Base-by-base conservation (phyloP, 2,113 vertebrate genomes). In the Xenopus laevis region DNA sequence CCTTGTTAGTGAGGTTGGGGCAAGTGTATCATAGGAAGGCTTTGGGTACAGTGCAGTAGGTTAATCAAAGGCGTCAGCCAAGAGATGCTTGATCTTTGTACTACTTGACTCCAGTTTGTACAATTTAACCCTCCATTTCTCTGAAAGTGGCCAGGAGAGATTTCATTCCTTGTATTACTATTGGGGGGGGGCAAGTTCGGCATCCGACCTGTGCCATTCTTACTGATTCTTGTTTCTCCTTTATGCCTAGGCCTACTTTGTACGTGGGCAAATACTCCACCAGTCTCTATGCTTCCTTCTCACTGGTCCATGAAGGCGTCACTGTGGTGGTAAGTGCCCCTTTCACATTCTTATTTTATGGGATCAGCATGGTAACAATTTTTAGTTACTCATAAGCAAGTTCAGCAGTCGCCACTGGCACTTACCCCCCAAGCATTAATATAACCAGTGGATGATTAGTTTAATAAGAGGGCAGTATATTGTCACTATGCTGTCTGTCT, bases 231-330 rank as follows among this genome's bases (percentile, higher is more conserved):
- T 13, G 47, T 74, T 10, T 65, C 66, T 62, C 79, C 53, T 18
- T 67, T 61, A 13, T 20, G 78, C 52, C 0, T 80, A 99, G 97
- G 89, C 92, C 95, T 10, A 99, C 97, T 7, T 84, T 99, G 1
- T 98, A 98, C 10, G 97, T 98, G 3, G 97, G 96, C 46, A 97
- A 94, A 81, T 96, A 98, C 73, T 99, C 95, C 11, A 95, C 93
- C 33, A 98, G 97, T 50, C 87, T 99, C 52, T 99, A 99, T 0
- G 97, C 97, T 0, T 99, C 95, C 0, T 92, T 93, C 0, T 99
- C 97, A 0, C 91, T 99, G 89, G 97, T 99, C 46, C 97, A 98
- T 0, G 95, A 98, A 79, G 97, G 97, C 30, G 95, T 99, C 18
- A 94, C 96, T 5, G 94, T 99, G 2, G 92, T 98, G 95, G 97